Evolutionary conservation across 2,797 vertebrate species (phyloP), one percentile per base, ranked within the genome.

Genomic region (Pangasius mekongensis): DNA sequence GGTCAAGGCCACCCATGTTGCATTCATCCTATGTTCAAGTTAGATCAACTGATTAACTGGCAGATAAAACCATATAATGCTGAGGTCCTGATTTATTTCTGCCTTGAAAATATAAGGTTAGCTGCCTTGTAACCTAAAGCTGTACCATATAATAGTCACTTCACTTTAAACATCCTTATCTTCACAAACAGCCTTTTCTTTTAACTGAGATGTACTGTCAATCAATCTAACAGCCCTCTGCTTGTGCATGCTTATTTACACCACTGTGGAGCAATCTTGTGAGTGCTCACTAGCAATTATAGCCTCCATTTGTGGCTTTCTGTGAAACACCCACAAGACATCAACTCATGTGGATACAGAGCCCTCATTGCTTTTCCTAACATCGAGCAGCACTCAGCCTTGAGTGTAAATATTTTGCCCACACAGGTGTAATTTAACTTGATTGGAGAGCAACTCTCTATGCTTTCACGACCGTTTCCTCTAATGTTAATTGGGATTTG

Each of bases 341-440:
- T 76, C 8, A 39, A 66, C 64, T 87, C 82, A 56, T 83, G 69
- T 14, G 24, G 69, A 80, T 30, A 20, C 58, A 64, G 66, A 58
- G 36, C 64, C 39, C 39, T 66, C 56, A 11, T 2, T 56, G 83
- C 49, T 73, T 80, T 69, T 10, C 56, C 33, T 22, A 66, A 9
- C 58, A 47, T 73, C 30, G 47, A 87, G 82, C 87, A 88, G 80
- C 86, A 64, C 80, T 88, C 74, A 85, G 81, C 88, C 18, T 14
- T 64, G 30, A 87, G 86, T 89, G 89, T 92, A 90, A 92, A 92
- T 90, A 92, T 91, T 92, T 92, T 89, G 89, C 78, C 78, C 60
- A 78, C 84, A 78, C 90, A 89, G 89, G 91, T 91, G 89, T 91
- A 91, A 92, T 92, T 92, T 87, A 87, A 89, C 91, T 89, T 71